Evolutionary conservation across 2,797 vertebrate genomes (phyloP).

Genomic region (Onychomys leucogaster): DNA sequence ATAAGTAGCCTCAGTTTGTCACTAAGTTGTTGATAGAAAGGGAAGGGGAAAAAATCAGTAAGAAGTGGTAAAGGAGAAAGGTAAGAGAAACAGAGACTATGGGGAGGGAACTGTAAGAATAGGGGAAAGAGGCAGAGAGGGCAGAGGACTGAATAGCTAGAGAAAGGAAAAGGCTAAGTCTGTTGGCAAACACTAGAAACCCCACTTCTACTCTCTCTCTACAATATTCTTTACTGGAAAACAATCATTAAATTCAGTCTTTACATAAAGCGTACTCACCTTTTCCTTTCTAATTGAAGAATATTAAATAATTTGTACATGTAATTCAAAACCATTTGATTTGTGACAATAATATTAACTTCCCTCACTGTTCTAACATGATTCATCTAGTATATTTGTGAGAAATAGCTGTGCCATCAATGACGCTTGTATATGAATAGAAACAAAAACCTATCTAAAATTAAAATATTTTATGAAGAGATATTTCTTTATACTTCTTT

Average conservation of each 20-base stretch:
- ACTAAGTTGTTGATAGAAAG: not conserved
- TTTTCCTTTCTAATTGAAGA: not conserved
- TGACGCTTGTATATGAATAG: not conserved
- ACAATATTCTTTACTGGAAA: not conserved
- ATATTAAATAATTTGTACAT: not conserved
- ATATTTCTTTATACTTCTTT: not conserved
- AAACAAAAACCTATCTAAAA: not conserved
- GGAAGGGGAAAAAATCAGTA: not conserved
- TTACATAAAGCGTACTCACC: not conserved
- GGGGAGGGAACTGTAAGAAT: not conserved
- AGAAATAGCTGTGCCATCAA: not conserved
- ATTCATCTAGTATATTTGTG: not conserved
- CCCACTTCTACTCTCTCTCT: not conserved
- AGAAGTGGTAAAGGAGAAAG: not conserved
- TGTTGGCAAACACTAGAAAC: not conserved
- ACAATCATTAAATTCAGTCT: not conserved
- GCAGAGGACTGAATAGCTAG: not conserved
- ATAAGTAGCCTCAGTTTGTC: not conserved
- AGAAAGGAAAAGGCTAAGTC: not conserved
- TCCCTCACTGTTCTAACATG: not conserved
- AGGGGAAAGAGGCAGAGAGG: not conserved
- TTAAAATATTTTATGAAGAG: not conserved
- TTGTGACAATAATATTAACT: not conserved
- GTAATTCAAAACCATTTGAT: not conserved
- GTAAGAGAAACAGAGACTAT: not conserved